Percentiles rank a stretch among this genome's conserved stretches.
phyloP scores from a whole-genome alignment of 2,797 vertebrate species.

The Otus scops region DNA sequence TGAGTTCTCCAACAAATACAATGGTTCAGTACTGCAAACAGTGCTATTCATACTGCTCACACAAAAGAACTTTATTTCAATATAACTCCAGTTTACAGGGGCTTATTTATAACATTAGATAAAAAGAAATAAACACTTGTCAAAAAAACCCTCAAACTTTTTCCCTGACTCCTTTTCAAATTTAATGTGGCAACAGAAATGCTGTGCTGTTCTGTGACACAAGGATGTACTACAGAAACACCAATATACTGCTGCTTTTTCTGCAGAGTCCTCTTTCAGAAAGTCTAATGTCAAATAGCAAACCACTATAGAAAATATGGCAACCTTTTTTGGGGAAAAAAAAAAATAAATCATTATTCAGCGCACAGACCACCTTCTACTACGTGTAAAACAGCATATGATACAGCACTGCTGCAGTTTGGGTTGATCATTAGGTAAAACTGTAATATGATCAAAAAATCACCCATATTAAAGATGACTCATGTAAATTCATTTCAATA shows the following conservation, averaged over 20 bases:
- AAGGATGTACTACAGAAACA: neutral
- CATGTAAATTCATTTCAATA: neutral
- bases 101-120: neutral
- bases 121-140: neutral
- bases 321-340: neutral
- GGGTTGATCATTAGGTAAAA: neutral
- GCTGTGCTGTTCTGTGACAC: neutral
- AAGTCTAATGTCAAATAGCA: neutral
- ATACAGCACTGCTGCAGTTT: neutral
- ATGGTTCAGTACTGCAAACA: neutral
- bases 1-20: neutral
- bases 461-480: neutral
- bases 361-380: neutral
- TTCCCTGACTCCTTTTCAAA: neutral
- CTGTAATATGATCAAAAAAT: neutral
- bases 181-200: neutral
- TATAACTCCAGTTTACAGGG: neutral
- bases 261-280: neutral
- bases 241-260: neutral
- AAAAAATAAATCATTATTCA: neutral
- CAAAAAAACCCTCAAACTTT: neutral
- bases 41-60: neutral
- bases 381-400: neutral
- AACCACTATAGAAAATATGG: neutral
- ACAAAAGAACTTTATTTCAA: neutral